Base-by-base conservation (phyloP, 1,140 invertebrate genomes). In the Cecropterus lyciades region DNA sequence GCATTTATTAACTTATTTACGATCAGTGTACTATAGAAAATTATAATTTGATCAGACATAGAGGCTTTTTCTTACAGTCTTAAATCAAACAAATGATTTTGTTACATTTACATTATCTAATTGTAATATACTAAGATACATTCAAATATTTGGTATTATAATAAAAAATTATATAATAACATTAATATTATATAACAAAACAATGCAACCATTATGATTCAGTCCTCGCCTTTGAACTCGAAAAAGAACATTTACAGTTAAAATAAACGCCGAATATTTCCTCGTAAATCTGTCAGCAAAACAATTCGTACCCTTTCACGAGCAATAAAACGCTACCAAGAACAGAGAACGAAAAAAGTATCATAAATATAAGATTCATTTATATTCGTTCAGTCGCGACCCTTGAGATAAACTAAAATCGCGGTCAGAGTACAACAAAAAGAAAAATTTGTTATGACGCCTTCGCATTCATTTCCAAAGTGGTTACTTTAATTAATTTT, bases 301-400 rank as follows among this genome's bases (percentile, higher is more conserved):
- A 90, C 87, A 90, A 89, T 90, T 90, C 79, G 77, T 88, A 90
- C 86, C 86, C 87, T 89, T 90, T 90, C 87, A 87, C 85, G 85
- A 90, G 86, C 86, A 87, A 90, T 90, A 90, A 87, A 90, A 90
- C 72, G 81, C 82, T 88, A 86, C 79, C 82, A 88, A 87, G 78
- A 88, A 85, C 78, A 80, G 79, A 82, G 73, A 79, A 80, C 72
- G 82, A 85, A 89, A 85, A 87, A 89, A 89, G 85, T 84, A 89
- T 89, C 84, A 91, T 87, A 89, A 89, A 91, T 89, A 89, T 89
- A 88, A 89, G 81, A 89, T 89, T 89, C 89, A 91, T 91, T 91
- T 89, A 89, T 91, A 89, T 91, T 89, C 87, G 81, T 85, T 85
- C 80, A 85, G 75, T 72, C 79, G 77, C 46, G 82, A 84, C 85